Conservation (phyloP, 2,888 invertebrate genomes). For the Drosophila koepferae region DNA sequence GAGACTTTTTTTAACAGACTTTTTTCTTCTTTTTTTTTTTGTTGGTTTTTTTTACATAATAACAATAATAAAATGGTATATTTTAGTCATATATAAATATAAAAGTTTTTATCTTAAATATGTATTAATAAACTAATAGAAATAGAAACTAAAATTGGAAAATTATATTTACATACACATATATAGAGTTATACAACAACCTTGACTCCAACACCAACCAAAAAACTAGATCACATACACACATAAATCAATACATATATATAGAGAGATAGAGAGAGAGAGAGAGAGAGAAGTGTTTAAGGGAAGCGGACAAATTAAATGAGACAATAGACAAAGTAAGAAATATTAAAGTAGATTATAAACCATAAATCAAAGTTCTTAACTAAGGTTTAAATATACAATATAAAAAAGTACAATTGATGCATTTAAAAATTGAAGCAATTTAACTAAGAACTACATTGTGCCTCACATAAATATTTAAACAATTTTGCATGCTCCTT, state of each 20-base stretch:
- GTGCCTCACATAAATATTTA: constrained; percentile 38
- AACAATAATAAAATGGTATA: constrained; percentile 84
- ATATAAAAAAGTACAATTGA: constrained; percentile 29
- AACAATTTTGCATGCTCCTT: background rate
- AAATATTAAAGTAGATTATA: constrained; percentile 5
- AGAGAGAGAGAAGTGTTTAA: background rate
- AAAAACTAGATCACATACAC: constrained; percentile 4
- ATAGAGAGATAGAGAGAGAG: background rate
- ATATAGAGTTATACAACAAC: constrained; percentile 30
- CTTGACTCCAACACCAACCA: constrained; percentile 42
- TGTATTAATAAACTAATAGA: constrained; percentile 42
- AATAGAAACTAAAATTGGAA: constrained; percentile 24
- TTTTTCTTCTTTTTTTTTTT: constrained; percentile 42
- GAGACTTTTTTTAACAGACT: constrained; percentile 45
- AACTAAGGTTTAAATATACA: constrained; percentile 1
- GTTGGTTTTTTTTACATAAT: constrained; percentile 66
- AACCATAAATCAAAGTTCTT: constrained; percentile 19
- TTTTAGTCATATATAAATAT: constrained; percentile 82
- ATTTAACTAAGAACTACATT: constrained; percentile 16
- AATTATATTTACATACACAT: background rate
- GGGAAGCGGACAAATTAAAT: constrained; percentile 21
- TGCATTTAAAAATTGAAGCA: constrained; percentile 15
- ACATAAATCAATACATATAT: background rate
- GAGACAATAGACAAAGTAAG: background rate
- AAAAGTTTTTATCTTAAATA: constrained; percentile 60